Base-by-base conservation (phyloP, 2,113 vertebrate genomes). In the Neopipo cinnamomea region DNA sequence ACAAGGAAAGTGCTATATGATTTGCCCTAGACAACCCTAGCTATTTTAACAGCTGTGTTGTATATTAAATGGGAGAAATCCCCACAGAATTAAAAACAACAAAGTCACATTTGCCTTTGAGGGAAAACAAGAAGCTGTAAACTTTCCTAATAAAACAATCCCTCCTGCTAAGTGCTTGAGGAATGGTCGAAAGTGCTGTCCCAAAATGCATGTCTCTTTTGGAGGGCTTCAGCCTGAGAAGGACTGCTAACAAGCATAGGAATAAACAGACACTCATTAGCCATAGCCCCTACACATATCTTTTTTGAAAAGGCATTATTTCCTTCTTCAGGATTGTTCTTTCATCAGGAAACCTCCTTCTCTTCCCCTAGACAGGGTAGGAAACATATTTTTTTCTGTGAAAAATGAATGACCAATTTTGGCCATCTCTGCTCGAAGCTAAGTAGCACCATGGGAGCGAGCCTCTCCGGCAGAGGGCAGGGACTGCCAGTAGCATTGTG, bases 11-110 rank as follows among this genome's bases (percentile, higher is more conserved):
- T 74, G 93, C 96, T 96, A 94, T 97, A 96, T 70, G 47, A 96
- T 95, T 89, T 88, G 95, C 96, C 85, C 96, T 90, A 16, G 91
- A 96, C 96, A 95, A 89, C 94, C 92, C 93, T 44, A 96, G 90
- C 88, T 97, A 95, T 97, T 98, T 97, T 97, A 97, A 98, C 95
- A 97, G 97, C 97, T 98, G 97, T 11, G 62, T 91, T 96, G 91
- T 97, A 83, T 95, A 95, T 95, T 96, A 96, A 97, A 94, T 94
- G 93, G 73, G 93, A 94, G 21, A 68, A 70, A 96, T 94, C 97
- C 93, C 97, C 94, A 85, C 46, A 35, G 72, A 96, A 97, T 94
- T 93, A 96, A 97, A 97, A 98, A 93, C 96, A 97, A 98, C 95
- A 96, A 95, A 97, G 84, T 95, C 77, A 90, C 93, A 97, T 98